Conservation (phyloP, 2,888 invertebrate species). For the Tribolium freemani region DNA sequence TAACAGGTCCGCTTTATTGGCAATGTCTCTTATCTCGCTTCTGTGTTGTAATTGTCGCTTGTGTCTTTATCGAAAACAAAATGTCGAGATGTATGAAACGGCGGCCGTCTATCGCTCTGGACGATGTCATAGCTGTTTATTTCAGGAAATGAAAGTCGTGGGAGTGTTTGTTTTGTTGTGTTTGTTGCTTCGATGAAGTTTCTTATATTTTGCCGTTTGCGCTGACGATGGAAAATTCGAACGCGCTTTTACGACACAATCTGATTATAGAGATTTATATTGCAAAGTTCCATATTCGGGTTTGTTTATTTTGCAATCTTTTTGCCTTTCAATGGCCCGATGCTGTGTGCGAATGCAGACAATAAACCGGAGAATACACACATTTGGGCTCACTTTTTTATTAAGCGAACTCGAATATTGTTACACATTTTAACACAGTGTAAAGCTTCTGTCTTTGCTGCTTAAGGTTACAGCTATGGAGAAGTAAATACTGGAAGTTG, state of each 20-base stretch:
- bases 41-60: background rate
- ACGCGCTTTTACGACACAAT: constrained; percentile 52
- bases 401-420: no score
- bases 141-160: constrained; percentile 63
- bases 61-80: constrained; percentile 52
- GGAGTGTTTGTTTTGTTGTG: constrained; percentile 61
- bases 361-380: no score
- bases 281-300: constrained; percentile 36
- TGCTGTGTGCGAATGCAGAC: no score
- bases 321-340: background rate
- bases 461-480: no score
- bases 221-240: constrained; percentile 54
- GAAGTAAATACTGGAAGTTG: no score
- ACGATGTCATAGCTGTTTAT: constrained; percentile 62
- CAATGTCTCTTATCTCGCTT: constrained; percentile 49
- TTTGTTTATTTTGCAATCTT: constrained; percentile 18
- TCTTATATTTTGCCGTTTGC: constrained; percentile 50
- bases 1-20: constrained; percentile 54
- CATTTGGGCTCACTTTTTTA: no score
- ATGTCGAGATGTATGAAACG: constrained; percentile 58
- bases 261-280: constrained; percentile 54
- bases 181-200: constrained; percentile 58
- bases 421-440: no score
- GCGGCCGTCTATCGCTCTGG: constrained; percentile 41
- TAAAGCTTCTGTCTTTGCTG: no score